phyloP scores from a whole-genome alignment of 2,797 vertebrate genomes.

The Manis javanica region DNA sequence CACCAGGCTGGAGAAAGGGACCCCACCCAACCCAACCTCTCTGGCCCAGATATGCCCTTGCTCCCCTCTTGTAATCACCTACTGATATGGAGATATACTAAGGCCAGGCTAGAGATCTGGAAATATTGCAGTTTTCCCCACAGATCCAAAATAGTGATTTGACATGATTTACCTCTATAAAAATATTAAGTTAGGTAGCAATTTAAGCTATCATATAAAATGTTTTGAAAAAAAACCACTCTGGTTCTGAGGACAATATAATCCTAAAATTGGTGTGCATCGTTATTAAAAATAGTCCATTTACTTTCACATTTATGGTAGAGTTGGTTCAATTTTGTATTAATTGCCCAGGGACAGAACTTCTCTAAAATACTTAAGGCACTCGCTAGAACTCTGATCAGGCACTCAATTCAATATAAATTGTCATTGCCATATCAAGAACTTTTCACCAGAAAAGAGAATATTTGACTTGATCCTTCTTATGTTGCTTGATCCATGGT shows the following conservation, averaged over 20 bases:
- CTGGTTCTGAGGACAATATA: background rate
- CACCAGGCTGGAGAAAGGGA: no score
- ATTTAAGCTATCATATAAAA: background rate
- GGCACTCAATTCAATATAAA: background rate
- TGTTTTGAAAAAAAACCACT: background rate
- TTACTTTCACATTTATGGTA: background rate
- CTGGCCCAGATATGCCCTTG: no score
- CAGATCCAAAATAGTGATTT: background rate
- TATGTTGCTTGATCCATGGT: background rate
- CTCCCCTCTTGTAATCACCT: no score
- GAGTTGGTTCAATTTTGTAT: background rate
- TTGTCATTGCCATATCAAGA: background rate
- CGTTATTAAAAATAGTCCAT: background rate
- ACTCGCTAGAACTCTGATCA: background rate
- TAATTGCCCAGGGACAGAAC: background rate
- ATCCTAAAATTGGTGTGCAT: background rate
- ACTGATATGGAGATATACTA: no score
- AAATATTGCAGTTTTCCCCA: no score
- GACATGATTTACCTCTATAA: background rate
- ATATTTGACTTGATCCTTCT: background rate
- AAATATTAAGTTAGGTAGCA: background rate
- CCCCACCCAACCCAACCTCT: no score
- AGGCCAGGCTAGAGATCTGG: no score
- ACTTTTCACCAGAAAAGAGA: slow-evolving; percentile 36
- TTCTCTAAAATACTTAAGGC: background rate